Evolutionary conservation across 1,140 invertebrate species (phyloP).

Genomic region (Coelopa frigida): DNA sequence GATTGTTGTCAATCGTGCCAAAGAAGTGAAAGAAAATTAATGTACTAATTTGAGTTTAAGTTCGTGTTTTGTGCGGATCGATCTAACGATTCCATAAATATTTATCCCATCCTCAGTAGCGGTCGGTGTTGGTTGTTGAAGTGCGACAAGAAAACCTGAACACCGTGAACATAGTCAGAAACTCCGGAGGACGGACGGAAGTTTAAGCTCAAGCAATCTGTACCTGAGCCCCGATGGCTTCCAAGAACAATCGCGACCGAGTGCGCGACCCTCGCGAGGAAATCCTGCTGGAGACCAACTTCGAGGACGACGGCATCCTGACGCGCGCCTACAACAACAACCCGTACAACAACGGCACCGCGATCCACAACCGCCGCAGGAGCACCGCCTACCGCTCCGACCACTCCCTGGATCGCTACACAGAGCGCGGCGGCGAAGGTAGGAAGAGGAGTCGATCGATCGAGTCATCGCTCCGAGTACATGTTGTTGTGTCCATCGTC

Average conservation of each 20-base stretch:
- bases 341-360: slow-evolving; percentile 23
- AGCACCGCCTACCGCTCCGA: slow-evolving; percentile 35
- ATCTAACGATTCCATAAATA: no score
- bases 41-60: no score
- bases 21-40: no score
- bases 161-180: no score
- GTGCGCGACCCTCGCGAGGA: slow-evolving; percentile 41
- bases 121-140: no score
- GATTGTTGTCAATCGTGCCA: no score
- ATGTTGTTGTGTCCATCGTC: not conserved
- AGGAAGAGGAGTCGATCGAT: slow-evolving; percentile 12
- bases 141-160: no score
- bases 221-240: not conserved
- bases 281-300: slow-evolving; percentile 43
- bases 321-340: slow-evolving; percentile 42
- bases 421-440: slow-evolving; percentile 38
- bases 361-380: slow-evolving; percentile 28
- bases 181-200: no score
- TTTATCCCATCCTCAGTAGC: no score
- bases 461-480: not conserved
- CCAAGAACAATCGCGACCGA: slow-evolving; percentile 29
- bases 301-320: slow-evolving; percentile 41
- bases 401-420: slow-evolving; percentile 41
- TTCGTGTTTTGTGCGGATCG: no score
- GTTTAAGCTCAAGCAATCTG: not conserved